These are phyloP conservation scores for Zapus hudsonius DNA, from an alignment of 2,113 vertebrate genomes.

Conservation along the genomic window DNA sequence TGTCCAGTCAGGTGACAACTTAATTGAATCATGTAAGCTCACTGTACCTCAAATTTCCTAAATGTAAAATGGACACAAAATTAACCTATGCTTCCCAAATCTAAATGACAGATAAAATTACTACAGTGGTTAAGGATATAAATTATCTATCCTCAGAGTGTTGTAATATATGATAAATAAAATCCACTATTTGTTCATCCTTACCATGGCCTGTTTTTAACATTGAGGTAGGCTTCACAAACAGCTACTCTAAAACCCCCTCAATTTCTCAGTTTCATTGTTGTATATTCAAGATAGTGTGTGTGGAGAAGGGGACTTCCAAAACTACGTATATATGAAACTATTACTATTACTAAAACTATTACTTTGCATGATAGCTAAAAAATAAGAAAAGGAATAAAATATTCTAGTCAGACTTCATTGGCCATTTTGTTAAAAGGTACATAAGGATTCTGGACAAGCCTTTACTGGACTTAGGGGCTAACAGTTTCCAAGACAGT, in stretches of 20 bases:
- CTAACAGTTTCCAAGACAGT: not conserved
- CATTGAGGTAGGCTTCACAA: not conserved
- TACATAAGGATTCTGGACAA: not conserved
- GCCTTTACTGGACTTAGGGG: not conserved
- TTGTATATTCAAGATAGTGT: not conserved
- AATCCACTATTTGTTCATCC: not conserved
- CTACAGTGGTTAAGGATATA: not conserved
- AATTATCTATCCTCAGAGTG: not conserved
- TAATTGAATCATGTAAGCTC: not conserved
- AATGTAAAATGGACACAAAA: not conserved
- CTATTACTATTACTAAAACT: too few species aligned
- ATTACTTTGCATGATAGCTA: too few species aligned
- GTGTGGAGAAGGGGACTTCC: too few species aligned
- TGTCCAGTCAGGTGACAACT: not conserved
- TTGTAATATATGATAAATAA: not conserved
- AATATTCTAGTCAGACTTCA: not conserved
- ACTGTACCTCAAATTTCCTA: not conserved
- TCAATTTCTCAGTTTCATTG: not conserved
- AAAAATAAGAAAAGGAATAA: not conserved
- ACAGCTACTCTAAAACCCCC: not conserved
- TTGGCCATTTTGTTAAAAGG: constrained; percentile 4
- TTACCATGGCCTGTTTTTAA: not conserved
- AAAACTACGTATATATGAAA: too few species aligned
- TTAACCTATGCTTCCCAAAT: not conserved
- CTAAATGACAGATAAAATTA: not conserved